A percentile compares a stretch with the other conserved stretches of the same genome.
Conservation (phyloP, 2,888 invertebrate species). For the Onthophagus sagittarius region DNA sequence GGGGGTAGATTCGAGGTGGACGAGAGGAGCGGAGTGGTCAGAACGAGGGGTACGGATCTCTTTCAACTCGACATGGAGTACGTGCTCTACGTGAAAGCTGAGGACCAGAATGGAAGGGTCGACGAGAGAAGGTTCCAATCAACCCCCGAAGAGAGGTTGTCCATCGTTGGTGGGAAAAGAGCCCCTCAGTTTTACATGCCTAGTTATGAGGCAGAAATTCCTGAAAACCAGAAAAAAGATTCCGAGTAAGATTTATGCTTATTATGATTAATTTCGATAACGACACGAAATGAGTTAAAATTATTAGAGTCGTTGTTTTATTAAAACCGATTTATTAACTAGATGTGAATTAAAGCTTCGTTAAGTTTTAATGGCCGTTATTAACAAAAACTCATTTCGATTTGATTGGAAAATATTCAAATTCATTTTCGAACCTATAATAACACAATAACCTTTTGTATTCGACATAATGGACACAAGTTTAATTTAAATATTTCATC, state of each 20-base stretch:
- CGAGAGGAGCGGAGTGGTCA: conserved; percentile 66
- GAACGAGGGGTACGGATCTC: conserved; percentile 85
- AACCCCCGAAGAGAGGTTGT: conserved; percentile 85
- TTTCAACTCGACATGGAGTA: conserved; percentile 96
- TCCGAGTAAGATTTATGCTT: conserved; percentile 72
- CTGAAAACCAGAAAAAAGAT: conserved; percentile 95
- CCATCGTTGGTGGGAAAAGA: conserved; percentile 95
- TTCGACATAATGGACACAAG: background rate
- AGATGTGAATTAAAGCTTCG: no score
- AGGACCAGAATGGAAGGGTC: conserved; percentile 92
- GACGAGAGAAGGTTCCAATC: conserved; percentile 87
- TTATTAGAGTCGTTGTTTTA: no score
- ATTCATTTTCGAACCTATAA: no score
- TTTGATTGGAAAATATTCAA: no score
- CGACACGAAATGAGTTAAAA: no score
- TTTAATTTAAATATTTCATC: background rate
- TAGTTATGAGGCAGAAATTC: conserved; percentile 91
- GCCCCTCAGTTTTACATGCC: conserved; percentile 97
- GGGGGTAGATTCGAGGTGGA: conserved; percentile 54
- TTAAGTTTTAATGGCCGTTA: no score
- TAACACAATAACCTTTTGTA: no score
- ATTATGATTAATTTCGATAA: no score
- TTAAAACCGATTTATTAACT: no score
- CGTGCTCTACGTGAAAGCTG: conserved; percentile 92
- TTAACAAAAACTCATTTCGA: no score